Evolutionary conservation across 2,888 invertebrate species (phyloP), one percentile per base, ranked within the genome.

Genomic region (Cerastis leucographa): DNA sequence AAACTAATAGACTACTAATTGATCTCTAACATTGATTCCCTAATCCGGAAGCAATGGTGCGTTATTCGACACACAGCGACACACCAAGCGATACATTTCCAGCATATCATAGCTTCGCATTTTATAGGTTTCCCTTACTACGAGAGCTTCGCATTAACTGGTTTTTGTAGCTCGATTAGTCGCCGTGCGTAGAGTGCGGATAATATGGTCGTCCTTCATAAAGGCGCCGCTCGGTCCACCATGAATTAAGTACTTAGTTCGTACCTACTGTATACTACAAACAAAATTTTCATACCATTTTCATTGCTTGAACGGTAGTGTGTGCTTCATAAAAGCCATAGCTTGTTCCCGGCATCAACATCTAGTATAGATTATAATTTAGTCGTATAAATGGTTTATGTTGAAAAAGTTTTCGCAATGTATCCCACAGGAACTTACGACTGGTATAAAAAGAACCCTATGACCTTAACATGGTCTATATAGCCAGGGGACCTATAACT

Each of bases 261-360:
- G 35, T 46, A 62, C 14, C 46, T 29, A 35, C 4, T 17, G 22
- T 62, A 40, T 59, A 35, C 14, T 51, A 19, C 17, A 51, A 61
- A 66, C 11, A 42, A 42, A 77, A 65, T 35, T 0, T 5, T 51
- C 78, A 78, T 76, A 76, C 78, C 76, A 42, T 67, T 59, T 76
- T 76, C 40, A 29, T 19, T n/a, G 66, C 19, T 1, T 59, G 66
- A 9, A 42, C 3, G 17, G 14, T 14, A 14, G 29, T 9, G 1
- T 44, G 59, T 35, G 59, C 17, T 78, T 78, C 76, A 22, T 77
- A 67, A 25, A 42, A 19, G 25, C 59, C 29, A 61, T 35, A 17
- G 76, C 76, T 77, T 25, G 78, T 59, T 35, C 76, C 76, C 11
- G 67, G 61, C 49, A 51, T 49, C n/a, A 62, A 62, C 1, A 66